phyloP scores from a whole-genome alignment of 2,888 invertebrate species.

The Neelides folsomi region DNA sequence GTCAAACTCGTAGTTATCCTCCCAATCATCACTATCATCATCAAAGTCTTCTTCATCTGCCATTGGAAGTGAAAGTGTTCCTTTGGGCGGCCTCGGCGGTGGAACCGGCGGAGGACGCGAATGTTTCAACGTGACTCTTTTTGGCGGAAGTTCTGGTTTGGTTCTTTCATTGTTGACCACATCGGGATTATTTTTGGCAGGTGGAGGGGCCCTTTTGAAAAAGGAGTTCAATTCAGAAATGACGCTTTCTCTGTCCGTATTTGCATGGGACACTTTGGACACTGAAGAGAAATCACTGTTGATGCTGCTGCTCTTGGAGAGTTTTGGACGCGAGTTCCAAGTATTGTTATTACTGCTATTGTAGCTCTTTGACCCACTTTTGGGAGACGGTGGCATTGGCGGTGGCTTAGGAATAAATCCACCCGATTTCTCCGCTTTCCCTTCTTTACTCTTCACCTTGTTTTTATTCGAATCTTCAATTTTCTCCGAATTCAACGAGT shows the following conservation, averaged over 20 bases:
- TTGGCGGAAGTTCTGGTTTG: neutral
- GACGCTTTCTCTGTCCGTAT: no score
- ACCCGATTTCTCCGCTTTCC: neutral
- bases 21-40: conserved; percentile 11
- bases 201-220: conserved; percentile 1
- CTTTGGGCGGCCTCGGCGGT: neutral
- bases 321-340: no score
- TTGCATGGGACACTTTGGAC: no score
- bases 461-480: neutral
- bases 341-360: neutral
- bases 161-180: neutral
- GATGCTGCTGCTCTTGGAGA: no score
- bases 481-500: conserved; percentile 13
- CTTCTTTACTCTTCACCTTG: neutral
- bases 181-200: conserved; percentile 1
- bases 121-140: neutral
- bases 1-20: conserved; percentile 8
- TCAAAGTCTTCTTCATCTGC: neutral
- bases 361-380: no score
- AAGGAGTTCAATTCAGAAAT: no score
- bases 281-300: no score
- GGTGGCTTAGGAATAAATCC: conserved; percentile 1
- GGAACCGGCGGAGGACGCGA: neutral
- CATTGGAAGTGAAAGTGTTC: neutral
- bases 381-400: conserved; percentile 3